Evolutionary conservation across 1,140 invertebrate genomes (phyloP).

Genomic region (Pararge aegeria): DNA sequence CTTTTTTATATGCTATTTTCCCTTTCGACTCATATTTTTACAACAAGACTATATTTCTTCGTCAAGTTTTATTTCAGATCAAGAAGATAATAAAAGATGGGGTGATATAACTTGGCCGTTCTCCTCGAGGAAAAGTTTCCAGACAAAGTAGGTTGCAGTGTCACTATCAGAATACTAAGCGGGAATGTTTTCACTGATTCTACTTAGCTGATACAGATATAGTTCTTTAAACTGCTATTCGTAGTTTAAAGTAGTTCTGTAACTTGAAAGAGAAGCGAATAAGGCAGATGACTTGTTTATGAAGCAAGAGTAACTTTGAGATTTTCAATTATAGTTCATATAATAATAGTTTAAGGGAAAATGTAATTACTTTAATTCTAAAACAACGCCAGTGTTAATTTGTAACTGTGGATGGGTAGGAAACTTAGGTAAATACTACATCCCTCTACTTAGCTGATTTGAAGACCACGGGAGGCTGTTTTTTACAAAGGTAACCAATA

Average conservation of each 20-base stretch:
- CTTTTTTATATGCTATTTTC: no score
- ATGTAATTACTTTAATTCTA: no score
- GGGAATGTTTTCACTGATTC: conserved; percentile 16
- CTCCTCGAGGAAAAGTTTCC: conserved; percentile 14
- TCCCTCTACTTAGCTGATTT: no score
- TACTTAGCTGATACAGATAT: conserved; percentile 7
- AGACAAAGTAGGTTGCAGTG: conserved; percentile 20
- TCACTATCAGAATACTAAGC: conserved; percentile 20
- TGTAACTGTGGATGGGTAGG: no score
- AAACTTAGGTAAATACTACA: no score
- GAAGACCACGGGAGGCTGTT: no score
- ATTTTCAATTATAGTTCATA: no score
- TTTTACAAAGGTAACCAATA: no score
- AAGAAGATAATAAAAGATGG: conserved; percentile 12
- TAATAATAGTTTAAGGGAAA: no score
- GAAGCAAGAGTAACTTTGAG: no score
- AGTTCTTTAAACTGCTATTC: not conserved
- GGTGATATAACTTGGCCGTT: conserved; percentile 22
- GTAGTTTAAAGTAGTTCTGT: not conserved
- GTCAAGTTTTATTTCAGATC: conserved; percentile 23
- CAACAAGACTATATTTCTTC: not conserved
- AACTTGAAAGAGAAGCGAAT: not conserved
- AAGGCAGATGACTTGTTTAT: not conserved
- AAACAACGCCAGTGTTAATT: no score
- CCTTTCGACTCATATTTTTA: not conserved